Conservation (phyloP, 2,797 vertebrate genomes). For the Halcyon smyrnensis region DNA sequence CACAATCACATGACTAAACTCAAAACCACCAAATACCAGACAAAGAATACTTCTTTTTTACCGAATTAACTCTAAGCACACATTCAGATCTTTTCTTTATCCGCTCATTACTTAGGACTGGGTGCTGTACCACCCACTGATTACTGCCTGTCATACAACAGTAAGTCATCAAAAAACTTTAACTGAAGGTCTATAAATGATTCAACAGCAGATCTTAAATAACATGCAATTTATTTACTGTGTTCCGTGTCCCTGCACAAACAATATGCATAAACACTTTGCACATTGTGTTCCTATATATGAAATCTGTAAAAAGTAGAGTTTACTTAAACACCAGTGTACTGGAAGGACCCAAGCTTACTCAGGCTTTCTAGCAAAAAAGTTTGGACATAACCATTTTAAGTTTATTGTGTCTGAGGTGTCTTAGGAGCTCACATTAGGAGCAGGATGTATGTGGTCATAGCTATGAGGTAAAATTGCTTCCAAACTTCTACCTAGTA, state of each 20-base stretch:
- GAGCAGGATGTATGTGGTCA: too few relatives aligned
- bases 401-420: not conserved
- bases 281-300: not conserved
- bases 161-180: not conserved
- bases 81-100: not conserved
- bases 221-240: not conserved
- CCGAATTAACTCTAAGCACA: not conserved
- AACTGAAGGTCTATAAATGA: not conserved
- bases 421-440: not conserved
- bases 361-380: not conserved
- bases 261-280: not conserved
- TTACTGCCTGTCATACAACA: not conserved
- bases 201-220: not conserved
- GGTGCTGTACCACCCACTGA: not conserved
- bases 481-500: not conserved
- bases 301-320: not conserved
- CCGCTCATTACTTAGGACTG: not conserved
- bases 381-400: not conserved
- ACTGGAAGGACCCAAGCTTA: not conserved
- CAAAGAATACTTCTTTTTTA: not conserved
- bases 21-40: not conserved
- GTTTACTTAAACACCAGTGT: not conserved
- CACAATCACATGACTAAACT: not conserved
- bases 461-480: not conserved
- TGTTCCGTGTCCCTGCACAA: not conserved